Evolutionary conservation across 1,140 invertebrate genomes (phyloP).

Genomic region (Calycopis cecrops): DNA sequence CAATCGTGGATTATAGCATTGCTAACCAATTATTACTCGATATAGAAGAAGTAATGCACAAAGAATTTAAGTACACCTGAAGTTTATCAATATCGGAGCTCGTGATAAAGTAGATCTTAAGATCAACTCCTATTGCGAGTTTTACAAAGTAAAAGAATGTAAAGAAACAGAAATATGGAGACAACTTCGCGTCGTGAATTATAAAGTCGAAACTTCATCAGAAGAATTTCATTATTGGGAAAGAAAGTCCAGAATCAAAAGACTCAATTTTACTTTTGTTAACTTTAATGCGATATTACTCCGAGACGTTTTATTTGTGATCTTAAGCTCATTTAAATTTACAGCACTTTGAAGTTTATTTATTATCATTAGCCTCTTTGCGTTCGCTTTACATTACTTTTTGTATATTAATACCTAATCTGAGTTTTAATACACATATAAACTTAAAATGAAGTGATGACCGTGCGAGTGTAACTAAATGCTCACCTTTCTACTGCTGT

Average conservation of each 20-base stretch:
- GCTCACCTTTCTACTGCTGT: no score
- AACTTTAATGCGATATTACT: no score
- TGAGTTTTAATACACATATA: no score
- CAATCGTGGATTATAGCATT: no score
- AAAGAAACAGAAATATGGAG: constrained; percentile 3
- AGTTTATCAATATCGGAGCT: constrained; percentile 9
- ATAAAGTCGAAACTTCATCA: constrained; percentile 8
- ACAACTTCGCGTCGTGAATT: constrained; percentile 2
- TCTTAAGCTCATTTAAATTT: background rate
- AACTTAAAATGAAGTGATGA: no score
- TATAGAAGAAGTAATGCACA: no score
- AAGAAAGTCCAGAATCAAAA: background rate
- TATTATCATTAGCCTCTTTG: no score
- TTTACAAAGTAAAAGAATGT: constrained; percentile 9
- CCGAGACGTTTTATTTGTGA: background rate
- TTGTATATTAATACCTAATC: no score
- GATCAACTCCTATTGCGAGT: background rate
- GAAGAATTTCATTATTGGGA: constrained; percentile 4
- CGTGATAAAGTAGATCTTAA: background rate
- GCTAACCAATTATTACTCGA: no score
- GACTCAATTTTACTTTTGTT: background rate
- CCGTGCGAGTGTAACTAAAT: no score
- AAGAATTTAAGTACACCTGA: background rate
- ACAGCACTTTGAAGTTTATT: no score
- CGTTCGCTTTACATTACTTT: no score